These are phyloP conservation scores for Malurus leucopterus DNA, from an alignment of 2,797 vertebrate genomes.

Conservation along the genomic window DNA sequence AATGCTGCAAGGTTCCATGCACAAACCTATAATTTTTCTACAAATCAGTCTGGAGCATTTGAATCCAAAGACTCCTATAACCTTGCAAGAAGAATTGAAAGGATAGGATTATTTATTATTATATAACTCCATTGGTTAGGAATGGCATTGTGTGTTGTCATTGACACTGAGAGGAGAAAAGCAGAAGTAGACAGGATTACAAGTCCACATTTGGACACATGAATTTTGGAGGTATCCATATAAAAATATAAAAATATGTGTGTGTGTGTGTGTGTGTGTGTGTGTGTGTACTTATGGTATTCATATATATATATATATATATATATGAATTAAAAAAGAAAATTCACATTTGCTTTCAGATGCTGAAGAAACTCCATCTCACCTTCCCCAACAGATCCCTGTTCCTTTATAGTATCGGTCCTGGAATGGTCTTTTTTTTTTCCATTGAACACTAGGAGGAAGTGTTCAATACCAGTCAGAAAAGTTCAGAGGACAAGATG, in stretches of 20 bases:
- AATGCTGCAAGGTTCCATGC: background rate
- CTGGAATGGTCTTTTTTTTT: background rate
- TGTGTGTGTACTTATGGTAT: background rate
- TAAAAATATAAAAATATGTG: fast-evolving
- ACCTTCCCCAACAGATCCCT: background rate
- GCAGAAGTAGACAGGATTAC: background rate
- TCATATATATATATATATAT: background rate
- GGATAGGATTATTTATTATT: background rate
- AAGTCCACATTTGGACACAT: background rate
- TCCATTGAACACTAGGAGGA: background rate
- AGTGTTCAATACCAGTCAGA: background rate
- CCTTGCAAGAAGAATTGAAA: background rate
- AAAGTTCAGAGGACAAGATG: background rate
- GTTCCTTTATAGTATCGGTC: background rate
- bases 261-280: too few species aligned
- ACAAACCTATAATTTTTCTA: background rate
- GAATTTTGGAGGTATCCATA: background rate
- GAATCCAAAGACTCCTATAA: background rate
- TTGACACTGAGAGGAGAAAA: background rate
- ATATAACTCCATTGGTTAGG: background rate
- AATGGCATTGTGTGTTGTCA: background rate
- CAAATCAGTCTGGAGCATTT: background rate
- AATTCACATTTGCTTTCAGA: background rate
- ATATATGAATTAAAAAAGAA: background rate
- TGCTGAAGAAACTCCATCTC: background rate